These are phyloP conservation scores for Rhopalosiphum nymphaeae DNA, from an alignment of 2,888 invertebrate genomes.

Conservation along the genomic window DNA sequence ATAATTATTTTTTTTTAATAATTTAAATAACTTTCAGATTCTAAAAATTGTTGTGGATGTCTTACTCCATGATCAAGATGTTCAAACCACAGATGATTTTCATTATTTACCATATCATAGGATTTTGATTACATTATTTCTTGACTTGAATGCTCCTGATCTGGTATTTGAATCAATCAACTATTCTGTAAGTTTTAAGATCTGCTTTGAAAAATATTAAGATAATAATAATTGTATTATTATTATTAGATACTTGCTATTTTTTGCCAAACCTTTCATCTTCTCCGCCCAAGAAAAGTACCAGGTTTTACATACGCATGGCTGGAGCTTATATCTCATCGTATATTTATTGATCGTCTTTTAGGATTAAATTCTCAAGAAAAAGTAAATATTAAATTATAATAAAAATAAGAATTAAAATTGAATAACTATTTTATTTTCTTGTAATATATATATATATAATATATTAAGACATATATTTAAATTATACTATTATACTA, in stretches of 20 bases:
- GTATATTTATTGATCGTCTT: conserved; percentile 94
- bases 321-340: conserved; percentile 97
- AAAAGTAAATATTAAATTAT: conserved; percentile 72
- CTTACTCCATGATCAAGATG: conserved; percentile 95
- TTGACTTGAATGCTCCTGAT: conserved; percentile 95
- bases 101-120: conserved; percentile 98
- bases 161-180: conserved; percentile 94
- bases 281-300: conserved; percentile 90
- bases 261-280: conserved; percentile 95
- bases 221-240: not conserved
- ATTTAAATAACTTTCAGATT: conserved; percentile 70
- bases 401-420: not conserved
- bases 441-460: not conserved
- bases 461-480: too few relatives aligned
- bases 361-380: conserved; percentile 91
- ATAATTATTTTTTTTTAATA: not conserved
- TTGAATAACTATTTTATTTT: not conserved
- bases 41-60: conserved; percentile 96
- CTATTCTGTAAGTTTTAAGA: conserved; percentile 73
- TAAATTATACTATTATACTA: not conserved
- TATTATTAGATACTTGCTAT: conserved; percentile 83
- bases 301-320: conserved; percentile 99
- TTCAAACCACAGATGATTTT: conserved; percentile 88
- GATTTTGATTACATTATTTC: conserved; percentile 94
- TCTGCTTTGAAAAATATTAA: conserved; percentile 72